Evolutionary conservation across 2,797 vertebrate genomes (phyloP).

Genomic region (Lepus townsendii): DNA sequence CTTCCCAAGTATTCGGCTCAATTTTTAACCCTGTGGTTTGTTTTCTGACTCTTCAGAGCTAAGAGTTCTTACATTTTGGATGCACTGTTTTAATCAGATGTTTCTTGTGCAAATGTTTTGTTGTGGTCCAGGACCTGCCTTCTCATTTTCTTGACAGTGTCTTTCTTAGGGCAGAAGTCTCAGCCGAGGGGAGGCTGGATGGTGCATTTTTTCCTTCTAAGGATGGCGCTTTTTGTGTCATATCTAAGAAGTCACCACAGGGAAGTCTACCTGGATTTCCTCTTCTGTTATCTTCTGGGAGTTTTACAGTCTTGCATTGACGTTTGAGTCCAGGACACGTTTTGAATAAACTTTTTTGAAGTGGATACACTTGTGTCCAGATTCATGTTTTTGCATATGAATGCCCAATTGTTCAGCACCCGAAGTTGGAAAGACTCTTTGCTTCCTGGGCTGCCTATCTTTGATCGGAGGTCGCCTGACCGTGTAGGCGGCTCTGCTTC

Average conservation of each 20-base stretch:
- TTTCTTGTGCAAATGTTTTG: neutral
- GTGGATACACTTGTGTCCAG: neutral
- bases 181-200: too few species aligned
- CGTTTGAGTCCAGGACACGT: neutral
- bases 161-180: neutral
- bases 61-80: neutral
- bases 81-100: neutral
- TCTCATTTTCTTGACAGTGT: neutral
- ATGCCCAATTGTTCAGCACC: too few species aligned
- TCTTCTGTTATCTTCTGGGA: neutral
- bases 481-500: too few species aligned
- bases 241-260: neutral
- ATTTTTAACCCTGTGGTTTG: neutral
- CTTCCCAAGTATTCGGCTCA: neutral
- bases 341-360: neutral
- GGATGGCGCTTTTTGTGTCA: neutral
- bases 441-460: too few species aligned
- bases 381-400: too few species aligned
- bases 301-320: neutral
- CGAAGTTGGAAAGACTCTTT: too few species aligned
- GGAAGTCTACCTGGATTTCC: neutral
- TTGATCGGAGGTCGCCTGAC: too few species aligned
- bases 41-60: neutral
- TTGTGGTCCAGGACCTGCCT: neutral
- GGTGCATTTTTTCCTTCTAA: neutral